Evolutionary conservation across 2,797 vertebrate species (phyloP).

Genomic region (Lophotriccus pileatus): DNA sequence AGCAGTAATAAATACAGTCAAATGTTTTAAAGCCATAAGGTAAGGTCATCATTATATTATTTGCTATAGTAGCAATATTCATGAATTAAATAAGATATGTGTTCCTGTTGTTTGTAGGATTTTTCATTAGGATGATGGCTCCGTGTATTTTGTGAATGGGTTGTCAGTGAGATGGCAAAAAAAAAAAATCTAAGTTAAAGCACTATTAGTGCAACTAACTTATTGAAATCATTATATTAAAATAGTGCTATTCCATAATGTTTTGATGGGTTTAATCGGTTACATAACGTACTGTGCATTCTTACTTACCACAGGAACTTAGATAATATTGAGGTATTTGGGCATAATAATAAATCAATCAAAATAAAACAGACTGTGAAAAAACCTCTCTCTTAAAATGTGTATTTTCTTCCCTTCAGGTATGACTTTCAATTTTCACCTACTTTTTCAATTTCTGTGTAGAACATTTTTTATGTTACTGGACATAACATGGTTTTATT

Average conservation of each 20-base stretch:
- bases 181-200: background rate
- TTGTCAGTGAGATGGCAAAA: background rate
- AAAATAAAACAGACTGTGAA: background rate
- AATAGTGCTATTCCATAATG: background rate
- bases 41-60: background rate
- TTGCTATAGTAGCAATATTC: background rate
- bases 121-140: background rate
- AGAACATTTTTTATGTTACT: background rate
- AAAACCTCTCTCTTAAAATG: background rate
- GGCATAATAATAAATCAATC: background rate
- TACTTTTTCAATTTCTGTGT: background rate
- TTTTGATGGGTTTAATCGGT: conserved; percentile 3
- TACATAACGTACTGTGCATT: background rate
- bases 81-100: background rate
- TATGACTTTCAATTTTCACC: background rate
- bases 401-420: background rate
- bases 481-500: background rate
- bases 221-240: background rate
- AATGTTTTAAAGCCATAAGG: conserved; percentile 11
- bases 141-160: background rate
- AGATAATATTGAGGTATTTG: background rate
- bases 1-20: conserved; percentile 3
- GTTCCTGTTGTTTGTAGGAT: background rate
- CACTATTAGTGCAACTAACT: background rate
- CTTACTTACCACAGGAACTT: background rate